A percentile compares a stretch with the other conserved stretches of the same genome.
Evolutionary conservation across 2,113 vertebrate species (phyloP).

Genomic region (Lepisosteus oculatus): DNA sequence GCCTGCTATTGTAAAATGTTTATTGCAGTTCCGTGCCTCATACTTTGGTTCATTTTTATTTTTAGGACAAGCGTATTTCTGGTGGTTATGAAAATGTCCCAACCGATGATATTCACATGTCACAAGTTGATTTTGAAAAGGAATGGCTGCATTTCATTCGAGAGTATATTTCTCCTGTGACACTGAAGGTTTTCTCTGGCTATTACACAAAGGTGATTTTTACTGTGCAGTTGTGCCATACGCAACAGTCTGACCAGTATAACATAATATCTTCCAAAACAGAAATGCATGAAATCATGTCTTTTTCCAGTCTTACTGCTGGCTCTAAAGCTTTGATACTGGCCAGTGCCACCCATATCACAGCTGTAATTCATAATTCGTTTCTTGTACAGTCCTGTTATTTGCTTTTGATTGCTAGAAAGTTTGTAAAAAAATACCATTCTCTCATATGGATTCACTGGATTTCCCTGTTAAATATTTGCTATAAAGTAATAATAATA

Average conservation of each 20-base stretch:
- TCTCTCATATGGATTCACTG: no score
- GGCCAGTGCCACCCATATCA: no score
- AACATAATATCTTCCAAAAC: no score
- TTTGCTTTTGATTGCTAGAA: no score
- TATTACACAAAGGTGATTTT: constrained; percentile 90
- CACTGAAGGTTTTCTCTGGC: constrained; percentile 91
- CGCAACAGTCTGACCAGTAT: no score
- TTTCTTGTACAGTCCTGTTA: background rate
- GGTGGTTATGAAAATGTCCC: constrained; percentile 97
- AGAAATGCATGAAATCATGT: constrained; percentile 9
- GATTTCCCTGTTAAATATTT: no score
- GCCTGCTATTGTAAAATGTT: no score
- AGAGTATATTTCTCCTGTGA: constrained; percentile 93
- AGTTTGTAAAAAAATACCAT: no score
- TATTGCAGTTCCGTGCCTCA: constrained; percentile 23
- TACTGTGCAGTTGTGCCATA: no score
- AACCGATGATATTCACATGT: constrained; percentile 97
- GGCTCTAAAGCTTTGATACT: no score
- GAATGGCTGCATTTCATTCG: constrained; percentile 97
- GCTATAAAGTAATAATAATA: no score
- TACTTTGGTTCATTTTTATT: constrained; percentile 21
- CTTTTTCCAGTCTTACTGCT: background rate
- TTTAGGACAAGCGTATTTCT: constrained; percentile 86
- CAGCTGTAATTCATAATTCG: background rate
- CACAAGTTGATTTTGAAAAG: constrained; percentile 82